Conservation (phyloP, 2,797 vertebrate species). For the Macropus fuliginosus region DNA sequence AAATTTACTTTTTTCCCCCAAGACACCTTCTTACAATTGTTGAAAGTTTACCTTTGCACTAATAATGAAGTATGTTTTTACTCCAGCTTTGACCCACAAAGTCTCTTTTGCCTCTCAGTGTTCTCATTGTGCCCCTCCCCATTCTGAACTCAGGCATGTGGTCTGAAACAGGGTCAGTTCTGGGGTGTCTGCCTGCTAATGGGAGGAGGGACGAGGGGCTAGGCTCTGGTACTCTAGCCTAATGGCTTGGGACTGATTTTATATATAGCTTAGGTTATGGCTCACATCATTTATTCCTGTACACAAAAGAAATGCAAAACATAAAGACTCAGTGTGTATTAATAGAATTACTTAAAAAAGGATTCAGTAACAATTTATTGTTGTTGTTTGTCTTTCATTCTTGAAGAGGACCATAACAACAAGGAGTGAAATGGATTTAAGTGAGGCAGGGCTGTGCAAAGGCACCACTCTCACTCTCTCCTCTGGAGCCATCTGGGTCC, state of each 20-base stretch:
- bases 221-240: neutral
- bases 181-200: neutral
- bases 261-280: neutral
- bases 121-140: neutral
- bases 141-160: neutral
- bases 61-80: neutral
- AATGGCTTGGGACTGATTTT: neutral
- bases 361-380: neutral
- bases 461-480: too few species aligned
- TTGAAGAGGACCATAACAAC: neutral
- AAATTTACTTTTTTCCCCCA: neutral
- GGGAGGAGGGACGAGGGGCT: neutral
- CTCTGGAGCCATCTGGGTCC: too few species aligned
- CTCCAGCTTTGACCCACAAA: neutral
- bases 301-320: neutral
- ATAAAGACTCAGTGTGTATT: neutral
- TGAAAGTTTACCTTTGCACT: neutral
- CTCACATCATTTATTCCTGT: neutral
- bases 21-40: neutral
- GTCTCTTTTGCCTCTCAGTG: neutral
- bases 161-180: neutral
- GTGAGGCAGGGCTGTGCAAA: too few species aligned
- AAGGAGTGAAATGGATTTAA: too few species aligned
- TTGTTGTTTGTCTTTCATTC: neutral
- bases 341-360: neutral